phyloP scores from a whole-genome alignment of 2,797 vertebrate species.

The Sebastes diaconus region DNA sequence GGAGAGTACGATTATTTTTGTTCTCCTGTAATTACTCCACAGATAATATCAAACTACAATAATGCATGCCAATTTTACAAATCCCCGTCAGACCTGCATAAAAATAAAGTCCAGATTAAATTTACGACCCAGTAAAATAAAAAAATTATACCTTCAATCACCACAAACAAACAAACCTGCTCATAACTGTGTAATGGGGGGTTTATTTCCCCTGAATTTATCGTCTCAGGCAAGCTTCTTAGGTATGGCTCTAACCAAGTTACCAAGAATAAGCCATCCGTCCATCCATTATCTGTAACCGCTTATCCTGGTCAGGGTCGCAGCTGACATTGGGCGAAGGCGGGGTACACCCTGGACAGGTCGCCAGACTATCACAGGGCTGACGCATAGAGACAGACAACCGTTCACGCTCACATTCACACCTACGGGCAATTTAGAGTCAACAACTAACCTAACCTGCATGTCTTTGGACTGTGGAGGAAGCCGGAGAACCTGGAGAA shows the following conservation, averaged over 20 bases:
- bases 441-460: fast-evolving
- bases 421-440: fast-evolving
- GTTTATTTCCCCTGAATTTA: neutral
- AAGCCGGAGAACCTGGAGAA: fast-evolving
- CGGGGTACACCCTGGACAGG: too few species aligned
- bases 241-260: neutral
- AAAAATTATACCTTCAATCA: neutral
- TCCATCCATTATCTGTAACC: too few species aligned
- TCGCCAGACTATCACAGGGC: too few species aligned
- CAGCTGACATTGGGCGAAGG: too few species aligned
- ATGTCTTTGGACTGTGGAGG: too few species aligned
- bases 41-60: neutral
- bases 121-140: neutral
- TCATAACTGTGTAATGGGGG: neutral
- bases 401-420: fast-evolving
- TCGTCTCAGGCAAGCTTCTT: neutral
- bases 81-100: neutral
- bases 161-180: neutral
- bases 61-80: neutral
- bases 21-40: neutral
- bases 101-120: neutral
- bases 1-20: neutral
- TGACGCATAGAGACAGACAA: too few species aligned
- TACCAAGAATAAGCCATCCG: neutral
- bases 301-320: too few species aligned